Conservation (phyloP, 2,888 invertebrate genomes). For the Bruchidius siliquastri region DNA sequence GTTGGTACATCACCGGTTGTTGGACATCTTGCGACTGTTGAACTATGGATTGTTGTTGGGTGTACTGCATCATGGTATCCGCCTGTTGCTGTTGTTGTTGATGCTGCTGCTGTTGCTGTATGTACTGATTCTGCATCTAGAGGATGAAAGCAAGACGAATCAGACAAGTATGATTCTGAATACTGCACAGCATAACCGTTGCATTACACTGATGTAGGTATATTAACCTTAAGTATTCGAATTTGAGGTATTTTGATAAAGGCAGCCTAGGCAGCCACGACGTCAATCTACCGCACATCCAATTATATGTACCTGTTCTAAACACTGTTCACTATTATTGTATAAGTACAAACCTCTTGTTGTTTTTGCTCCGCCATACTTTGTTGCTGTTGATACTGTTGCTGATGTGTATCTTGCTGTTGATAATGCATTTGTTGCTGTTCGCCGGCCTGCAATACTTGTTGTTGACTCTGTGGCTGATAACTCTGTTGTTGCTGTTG, state of each 20-base stretch:
- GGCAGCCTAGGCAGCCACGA: too few species aligned
- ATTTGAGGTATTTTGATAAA: too few species aligned
- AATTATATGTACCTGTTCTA: too few species aligned
- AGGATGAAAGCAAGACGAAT: not conserved
- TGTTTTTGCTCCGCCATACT: conserved; percentile 20
- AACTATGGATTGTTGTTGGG: conserved; percentile 16
- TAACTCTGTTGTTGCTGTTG: conserved; percentile 23
- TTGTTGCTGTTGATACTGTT: conserved; percentile 18
- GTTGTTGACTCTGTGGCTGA: conserved; percentile 30
- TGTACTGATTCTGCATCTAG: conserved; percentile 23
- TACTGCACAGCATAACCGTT: too few species aligned
- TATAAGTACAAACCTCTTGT: conserved; percentile 2
- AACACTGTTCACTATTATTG: too few species aligned
- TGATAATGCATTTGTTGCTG: conserved; percentile 23
- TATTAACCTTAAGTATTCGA: too few species aligned
- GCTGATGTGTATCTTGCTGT: conserved; percentile 22
- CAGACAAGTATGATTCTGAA: too few species aligned
- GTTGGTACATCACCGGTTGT: conserved; percentile 19
- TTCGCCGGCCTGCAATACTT: conserved; percentile 20
- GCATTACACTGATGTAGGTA: too few species aligned
- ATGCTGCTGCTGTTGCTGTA: conserved; percentile 21
- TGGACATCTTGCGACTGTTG: conserved; percentile 20
- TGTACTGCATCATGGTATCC: conserved; percentile 17
- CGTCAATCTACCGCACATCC: too few species aligned
- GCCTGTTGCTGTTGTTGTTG: conserved; percentile 18